A percentile compares a stretch with the other conserved stretches of the same genome.
Evolutionary conservation across 2,888 invertebrate genomes (phyloP).

Genomic region (Troilus luridus): DNA sequence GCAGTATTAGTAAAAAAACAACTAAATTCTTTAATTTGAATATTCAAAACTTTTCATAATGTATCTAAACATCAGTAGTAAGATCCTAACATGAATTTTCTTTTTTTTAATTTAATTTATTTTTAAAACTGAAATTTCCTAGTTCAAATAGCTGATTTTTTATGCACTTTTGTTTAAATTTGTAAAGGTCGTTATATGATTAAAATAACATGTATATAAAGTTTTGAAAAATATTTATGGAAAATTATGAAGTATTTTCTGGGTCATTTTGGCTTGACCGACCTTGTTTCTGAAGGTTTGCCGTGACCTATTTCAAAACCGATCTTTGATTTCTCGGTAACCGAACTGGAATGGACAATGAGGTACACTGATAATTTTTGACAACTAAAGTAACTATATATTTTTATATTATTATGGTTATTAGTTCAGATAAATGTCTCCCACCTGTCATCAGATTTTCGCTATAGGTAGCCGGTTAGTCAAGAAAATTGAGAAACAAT

Average conservation of each 20-base stretch:
- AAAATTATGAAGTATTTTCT: background rate
- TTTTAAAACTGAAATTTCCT: too few relatives aligned
- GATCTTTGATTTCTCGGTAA: constrained; percentile 11
- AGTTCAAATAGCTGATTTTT: background rate
- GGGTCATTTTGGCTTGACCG: background rate
- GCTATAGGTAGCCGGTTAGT: too few relatives aligned
- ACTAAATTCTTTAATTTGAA: too few relatives aligned
- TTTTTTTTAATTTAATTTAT: background rate
- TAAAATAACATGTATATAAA: background rate
- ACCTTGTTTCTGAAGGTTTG: constrained; percentile 2
- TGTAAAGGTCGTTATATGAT: background rate
- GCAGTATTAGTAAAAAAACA: background rate
- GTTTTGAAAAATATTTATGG: background rate
- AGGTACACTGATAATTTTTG: background rate
- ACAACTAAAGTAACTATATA: background rate
- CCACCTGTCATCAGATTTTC: too few relatives aligned
- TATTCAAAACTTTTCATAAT: background rate
- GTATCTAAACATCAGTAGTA: background rate
- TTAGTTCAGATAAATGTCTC: too few relatives aligned
- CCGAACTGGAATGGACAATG: background rate
- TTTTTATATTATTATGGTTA: too few relatives aligned
- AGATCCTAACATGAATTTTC: too few relatives aligned
- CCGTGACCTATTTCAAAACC: background rate
- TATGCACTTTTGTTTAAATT: background rate
- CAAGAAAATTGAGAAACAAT: too few relatives aligned